phyloP scores from a whole-genome alignment of 2,888 invertebrate genomes.

The Sinotaia quadrata region DNA sequence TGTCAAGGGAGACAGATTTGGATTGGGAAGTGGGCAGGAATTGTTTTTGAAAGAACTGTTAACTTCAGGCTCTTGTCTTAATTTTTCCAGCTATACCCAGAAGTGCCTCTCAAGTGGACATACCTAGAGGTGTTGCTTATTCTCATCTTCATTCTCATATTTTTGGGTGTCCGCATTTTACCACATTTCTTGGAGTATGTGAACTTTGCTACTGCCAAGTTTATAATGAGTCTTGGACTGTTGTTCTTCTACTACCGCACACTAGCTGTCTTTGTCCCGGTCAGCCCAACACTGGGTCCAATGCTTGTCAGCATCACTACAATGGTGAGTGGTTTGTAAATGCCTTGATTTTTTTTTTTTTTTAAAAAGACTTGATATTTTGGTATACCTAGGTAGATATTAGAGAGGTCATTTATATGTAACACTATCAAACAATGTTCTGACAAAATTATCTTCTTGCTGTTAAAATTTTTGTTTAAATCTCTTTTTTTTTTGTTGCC shows the following conservation, averaged over 20 bases:
- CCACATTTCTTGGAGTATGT: constrained; percentile 46
- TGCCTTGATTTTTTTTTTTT: too few relatives aligned
- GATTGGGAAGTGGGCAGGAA: too few relatives aligned
- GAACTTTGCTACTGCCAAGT: constrained; percentile 65
- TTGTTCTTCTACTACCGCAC: constrained; percentile 74
- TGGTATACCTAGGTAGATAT: too few relatives aligned
- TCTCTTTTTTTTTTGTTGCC: too few relatives aligned
- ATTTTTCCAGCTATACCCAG: constrained; percentile 36
- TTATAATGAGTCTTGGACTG: constrained; percentile 69
- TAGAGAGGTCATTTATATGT: too few relatives aligned
- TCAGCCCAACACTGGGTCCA: constrained; percentile 73
- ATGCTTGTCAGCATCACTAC: constrained; percentile 72
- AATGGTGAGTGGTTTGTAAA: constrained; percentile 48
- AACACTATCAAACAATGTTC: too few relatives aligned
- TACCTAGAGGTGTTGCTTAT: constrained; percentile 17
- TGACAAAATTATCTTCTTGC: too few relatives aligned
- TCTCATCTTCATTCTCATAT: constrained; percentile 57
- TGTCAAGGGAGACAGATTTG: too few relatives aligned
- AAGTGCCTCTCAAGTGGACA: constrained; percentile 25
- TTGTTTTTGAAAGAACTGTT: neutral
- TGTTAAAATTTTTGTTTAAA: too few relatives aligned
- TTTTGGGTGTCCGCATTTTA: constrained; percentile 55
- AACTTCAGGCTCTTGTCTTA: neutral
- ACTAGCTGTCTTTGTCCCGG: constrained; percentile 73
- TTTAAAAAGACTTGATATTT: too few relatives aligned